Percentiles rank a stretch among this genome's conserved stretches.
These are phyloP conservation scores for Lasioglossum morio DNA, from an alignment of 2,888 invertebrate genomes.

Conservation along the genomic window DNA sequence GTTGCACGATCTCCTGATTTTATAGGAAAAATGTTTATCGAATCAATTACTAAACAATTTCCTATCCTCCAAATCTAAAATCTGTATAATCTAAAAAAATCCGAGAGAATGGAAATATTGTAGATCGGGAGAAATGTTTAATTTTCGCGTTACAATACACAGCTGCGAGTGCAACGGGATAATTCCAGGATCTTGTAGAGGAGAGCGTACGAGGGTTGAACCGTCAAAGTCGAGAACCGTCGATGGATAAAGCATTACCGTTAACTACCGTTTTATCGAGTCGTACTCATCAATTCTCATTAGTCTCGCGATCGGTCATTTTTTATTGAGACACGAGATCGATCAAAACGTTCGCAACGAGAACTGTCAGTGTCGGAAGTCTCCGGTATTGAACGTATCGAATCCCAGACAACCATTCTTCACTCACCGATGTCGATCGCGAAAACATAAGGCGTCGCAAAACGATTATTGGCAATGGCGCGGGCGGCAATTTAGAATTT, in stretches of 20 bases:
- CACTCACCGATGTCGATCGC: not conserved
- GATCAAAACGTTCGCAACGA: not conserved
- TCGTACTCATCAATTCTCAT: not conserved
- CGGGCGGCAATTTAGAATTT: not conserved
- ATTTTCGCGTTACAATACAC: too few relatives aligned
- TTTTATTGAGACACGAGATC: conserved; percentile 6
- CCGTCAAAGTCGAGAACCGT: not conserved
- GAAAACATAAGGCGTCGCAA: not conserved
- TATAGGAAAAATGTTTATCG: too few relatives aligned
- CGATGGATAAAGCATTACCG: not conserved
- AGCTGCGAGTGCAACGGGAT: too few relatives aligned
- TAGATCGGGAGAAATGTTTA: too few relatives aligned
- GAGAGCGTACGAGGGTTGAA: not conserved
- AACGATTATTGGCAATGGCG: not conserved
- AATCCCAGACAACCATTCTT: not conserved
- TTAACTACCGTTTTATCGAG: not conserved
- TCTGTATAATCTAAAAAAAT: too few relatives aligned
- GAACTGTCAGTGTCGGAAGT: not conserved
- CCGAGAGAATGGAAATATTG: too few relatives aligned
- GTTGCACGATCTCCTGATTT: too few relatives aligned
- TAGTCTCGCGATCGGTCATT: not conserved
- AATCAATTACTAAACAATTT: too few relatives aligned
- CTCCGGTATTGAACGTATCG: not conserved
- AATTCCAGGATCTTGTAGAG: not conserved
- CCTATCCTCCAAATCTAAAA: too few relatives aligned